These are phyloP conservation scores for Sylvia borin DNA, from an alignment of 2,797 vertebrate genomes.

Conservation along the genomic window DNA sequence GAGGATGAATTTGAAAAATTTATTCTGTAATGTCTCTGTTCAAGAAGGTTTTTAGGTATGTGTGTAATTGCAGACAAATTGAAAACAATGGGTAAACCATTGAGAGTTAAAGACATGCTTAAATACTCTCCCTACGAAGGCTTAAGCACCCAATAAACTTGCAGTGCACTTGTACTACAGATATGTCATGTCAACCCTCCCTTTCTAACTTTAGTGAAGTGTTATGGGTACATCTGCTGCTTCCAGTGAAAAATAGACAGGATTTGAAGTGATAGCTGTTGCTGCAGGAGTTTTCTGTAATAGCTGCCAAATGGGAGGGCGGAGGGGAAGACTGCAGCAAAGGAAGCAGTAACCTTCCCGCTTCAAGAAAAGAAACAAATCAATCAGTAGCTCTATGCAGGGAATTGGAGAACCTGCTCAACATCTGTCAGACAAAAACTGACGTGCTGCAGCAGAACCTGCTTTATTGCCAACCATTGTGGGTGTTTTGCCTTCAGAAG, in stretches of 20 bases:
- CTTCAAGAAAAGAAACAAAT: constrained; percentile 55
- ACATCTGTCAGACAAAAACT: constrained; percentile 12
- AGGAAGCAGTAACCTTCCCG: constrained; percentile 25
- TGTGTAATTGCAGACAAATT: neutral
- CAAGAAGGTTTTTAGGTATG: neutral
- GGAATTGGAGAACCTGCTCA: constrained; percentile 1
- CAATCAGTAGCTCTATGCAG: constrained; percentile 26
- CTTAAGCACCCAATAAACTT: constrained; percentile 16
- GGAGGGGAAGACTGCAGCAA: neutral
- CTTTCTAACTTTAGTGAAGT: constrained; percentile 45
- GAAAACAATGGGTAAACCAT: neutral
- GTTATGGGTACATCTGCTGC: constrained; percentile 48
- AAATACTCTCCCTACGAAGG: neutral
- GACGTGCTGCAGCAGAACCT: neutral
- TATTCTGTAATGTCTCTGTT: neutral
- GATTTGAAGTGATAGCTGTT: constrained; percentile 42
- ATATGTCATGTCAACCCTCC: constrained; percentile 4
- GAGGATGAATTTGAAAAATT: neutral
- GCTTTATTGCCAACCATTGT: neutral
- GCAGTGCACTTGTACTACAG: neutral
- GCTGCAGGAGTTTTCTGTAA: constrained; percentile 47
- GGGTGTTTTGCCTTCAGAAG: neutral
- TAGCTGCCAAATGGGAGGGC: constrained; percentile 40
- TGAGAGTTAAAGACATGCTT: constrained; percentile 3
- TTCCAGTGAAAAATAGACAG: constrained; percentile 42